Conservation (phyloP, 1,140 invertebrate species). For the Anastrepha ludens region DNA sequence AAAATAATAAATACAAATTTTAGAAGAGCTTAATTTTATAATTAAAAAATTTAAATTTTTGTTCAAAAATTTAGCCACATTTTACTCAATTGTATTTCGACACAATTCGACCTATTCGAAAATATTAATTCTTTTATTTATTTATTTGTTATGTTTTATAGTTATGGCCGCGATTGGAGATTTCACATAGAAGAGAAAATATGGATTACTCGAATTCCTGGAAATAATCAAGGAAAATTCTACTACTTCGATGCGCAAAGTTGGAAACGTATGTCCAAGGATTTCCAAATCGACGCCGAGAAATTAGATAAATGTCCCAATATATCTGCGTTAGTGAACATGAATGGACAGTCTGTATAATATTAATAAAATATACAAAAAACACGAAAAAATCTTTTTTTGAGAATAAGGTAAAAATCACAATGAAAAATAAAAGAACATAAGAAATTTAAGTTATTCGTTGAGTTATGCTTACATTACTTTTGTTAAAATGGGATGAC, state of each 20-base stretch:
- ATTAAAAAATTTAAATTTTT: not conserved
- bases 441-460: constrained; percentile 55
- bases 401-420: constrained; percentile 57
- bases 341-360: constrained; percentile 75
- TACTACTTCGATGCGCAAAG: constrained; percentile 98
- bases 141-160: constrained; percentile 67
- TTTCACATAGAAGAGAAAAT: constrained; percentile 99
- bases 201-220: constrained; percentile 98
- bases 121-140: constrained; percentile 18
- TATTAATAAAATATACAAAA: constrained; percentile 71
- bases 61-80: not conserved
- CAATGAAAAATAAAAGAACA: constrained; percentile 57
- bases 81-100: too few species aligned
- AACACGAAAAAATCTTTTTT: constrained; percentile 67
- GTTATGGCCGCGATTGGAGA: constrained; percentile 98
- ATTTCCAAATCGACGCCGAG: constrained; percentile 97
- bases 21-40: too few species aligned
- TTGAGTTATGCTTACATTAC: too few species aligned
- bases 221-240: constrained; percentile 95
- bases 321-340: constrained; percentile 73
- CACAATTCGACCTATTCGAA: too few species aligned
- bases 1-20: too few species aligned
- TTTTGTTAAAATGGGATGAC: too few species aligned
- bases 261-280: constrained; percentile 96
- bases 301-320: constrained; percentile 86